Percentiles rank a stretch among this genome's conserved stretches.
These are phyloP conservation scores for Drosophila orena DNA, from an alignment of 1,140 invertebrate species.

Conservation along the genomic window DNA sequence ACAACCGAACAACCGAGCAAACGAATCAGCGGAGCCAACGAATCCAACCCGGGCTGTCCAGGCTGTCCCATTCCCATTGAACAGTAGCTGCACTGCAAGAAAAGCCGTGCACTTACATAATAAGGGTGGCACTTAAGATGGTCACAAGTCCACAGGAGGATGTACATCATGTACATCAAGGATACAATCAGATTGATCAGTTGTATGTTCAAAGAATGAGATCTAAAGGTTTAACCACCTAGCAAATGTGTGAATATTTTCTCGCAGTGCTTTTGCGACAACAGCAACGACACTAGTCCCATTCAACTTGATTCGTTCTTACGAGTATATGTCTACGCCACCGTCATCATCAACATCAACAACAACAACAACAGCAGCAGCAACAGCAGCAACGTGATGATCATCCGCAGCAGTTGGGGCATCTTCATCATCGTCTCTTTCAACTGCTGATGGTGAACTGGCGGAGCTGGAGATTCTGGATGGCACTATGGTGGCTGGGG, in stretches of 20 bases:
- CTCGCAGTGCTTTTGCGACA: slow-evolving; percentile 34
- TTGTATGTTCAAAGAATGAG: too few species aligned
- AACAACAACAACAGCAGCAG: too few species aligned
- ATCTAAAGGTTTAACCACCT: too few species aligned
- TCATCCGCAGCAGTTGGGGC: slow-evolving; percentile 1
- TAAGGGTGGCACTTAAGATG: too few species aligned
- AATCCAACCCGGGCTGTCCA: slow-evolving; percentile 28
- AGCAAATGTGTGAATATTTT: not conserved
- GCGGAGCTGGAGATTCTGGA: slow-evolving; percentile 12
- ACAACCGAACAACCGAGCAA: slow-evolving; percentile 55
- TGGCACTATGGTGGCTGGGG: slow-evolving; percentile 28
- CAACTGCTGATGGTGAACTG: slow-evolving; percentile 19
- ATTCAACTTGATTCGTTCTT: slow-evolving; percentile 53
- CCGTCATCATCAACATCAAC: slow-evolving; percentile 13
- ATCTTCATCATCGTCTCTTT: slow-evolving; percentile 32
- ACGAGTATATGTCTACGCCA: slow-evolving; percentile 47
- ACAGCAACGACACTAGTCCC: slow-evolving; percentile 64
- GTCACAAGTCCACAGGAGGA: too few species aligned
- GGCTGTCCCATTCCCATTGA: slow-evolving; percentile 57
- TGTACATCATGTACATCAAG: too few species aligned
- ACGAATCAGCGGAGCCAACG: slow-evolving; percentile 48
- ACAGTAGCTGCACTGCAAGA: slow-evolving; percentile 57
- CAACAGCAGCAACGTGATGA: slow-evolving; percentile 21
- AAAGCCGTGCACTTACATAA: not conserved
- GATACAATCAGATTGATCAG: too few species aligned